phyloP scores from a whole-genome alignment of 2,113 vertebrate genomes.

The Chelonoidis abingdonii region DNA sequence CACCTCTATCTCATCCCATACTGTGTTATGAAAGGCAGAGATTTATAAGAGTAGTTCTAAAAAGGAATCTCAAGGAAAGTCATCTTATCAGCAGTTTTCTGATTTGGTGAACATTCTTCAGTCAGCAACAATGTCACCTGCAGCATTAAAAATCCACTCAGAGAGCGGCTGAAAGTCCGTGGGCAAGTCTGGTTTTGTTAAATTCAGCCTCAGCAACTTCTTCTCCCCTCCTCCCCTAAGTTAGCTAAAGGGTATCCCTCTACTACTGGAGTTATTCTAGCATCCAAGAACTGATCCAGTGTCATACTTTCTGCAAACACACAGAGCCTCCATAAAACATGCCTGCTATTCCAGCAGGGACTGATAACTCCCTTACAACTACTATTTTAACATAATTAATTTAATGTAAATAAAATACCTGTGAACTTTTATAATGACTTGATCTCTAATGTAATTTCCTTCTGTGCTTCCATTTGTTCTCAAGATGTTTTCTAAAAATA shows the following conservation, averaged over 20 bases:
- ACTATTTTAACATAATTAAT: not conserved
- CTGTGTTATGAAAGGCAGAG: slow-evolving; percentile 34
- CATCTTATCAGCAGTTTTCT: slow-evolving; percentile 68
- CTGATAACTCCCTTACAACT: slow-evolving; percentile 44
- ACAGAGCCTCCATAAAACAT: slow-evolving; percentile 37
- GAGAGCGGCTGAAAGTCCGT: slow-evolving; percentile 48
- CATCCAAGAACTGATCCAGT: slow-evolving; percentile 47
- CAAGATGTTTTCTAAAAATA: not conserved
- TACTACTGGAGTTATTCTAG: slow-evolving; percentile 60
- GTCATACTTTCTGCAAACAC: slow-evolving; percentile 51
- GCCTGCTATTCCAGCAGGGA: not conserved
- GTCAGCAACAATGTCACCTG: slow-evolving; percentile 71
- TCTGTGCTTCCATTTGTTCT: slow-evolving; percentile 1
- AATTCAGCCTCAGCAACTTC: slow-evolving; percentile 59
- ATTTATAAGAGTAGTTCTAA: slow-evolving; percentile 37
- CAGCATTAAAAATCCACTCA: slow-evolving; percentile 62
- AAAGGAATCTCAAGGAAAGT: slow-evolving; percentile 58
- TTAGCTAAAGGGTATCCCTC: slow-evolving; percentile 69
- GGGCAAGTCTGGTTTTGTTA: slow-evolving; percentile 67
- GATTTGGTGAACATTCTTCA: slow-evolving; percentile 70
- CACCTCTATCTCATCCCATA: slow-evolving; percentile 47
- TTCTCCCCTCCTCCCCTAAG: not conserved
- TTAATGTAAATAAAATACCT: not conserved
- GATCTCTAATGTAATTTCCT: slow-evolving; percentile 10
- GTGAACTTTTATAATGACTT: not conserved